Conservation (phyloP, 1,140 invertebrate genomes). For the Atta colombica region DNA sequence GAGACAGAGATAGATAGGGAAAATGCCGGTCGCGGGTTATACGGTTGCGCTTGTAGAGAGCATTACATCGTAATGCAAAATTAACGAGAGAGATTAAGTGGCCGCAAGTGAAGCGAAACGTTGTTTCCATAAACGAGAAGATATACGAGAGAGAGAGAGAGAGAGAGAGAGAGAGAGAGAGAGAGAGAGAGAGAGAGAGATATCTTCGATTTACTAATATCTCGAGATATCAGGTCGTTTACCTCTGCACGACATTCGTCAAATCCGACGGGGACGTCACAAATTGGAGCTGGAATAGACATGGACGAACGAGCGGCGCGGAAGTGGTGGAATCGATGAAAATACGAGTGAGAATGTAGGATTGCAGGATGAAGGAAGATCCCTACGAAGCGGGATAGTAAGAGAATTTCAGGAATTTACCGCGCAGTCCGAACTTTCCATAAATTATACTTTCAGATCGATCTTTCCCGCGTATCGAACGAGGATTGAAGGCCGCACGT, state of each 20-base stretch:
- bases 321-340: conserved; percentile 22
- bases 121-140: conserved; percentile 49
- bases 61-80: conserved; percentile 52
- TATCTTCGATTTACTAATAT: conserved; percentile 18
- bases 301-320: conserved; percentile 1
- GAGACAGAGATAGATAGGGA: conserved; percentile 11
- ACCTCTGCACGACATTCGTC: conserved; percentile 30
- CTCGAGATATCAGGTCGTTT: conserved; percentile 31
- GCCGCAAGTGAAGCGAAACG: conserved; percentile 56
- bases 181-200: not conserved
- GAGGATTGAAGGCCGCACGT: not conserved
- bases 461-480: conserved; percentile 51
- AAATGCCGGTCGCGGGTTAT: conserved; percentile 31
- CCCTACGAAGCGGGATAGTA: not conserved
- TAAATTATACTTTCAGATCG: conserved; percentile 62
- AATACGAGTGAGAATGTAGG: conserved; percentile 19
- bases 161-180: not conserved
- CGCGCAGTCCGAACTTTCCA: conserved; percentile 28
- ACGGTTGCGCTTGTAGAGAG: conserved; percentile 46
- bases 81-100: conserved; percentile 61
- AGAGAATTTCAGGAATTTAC: conserved; percentile 50
- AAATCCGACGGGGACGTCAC: conserved; percentile 38
- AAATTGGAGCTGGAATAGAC: conserved; percentile 50
- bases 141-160: not conserved
- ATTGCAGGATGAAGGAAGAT: conserved; percentile 20